Percentiles rank a stretch among this genome's conserved stretches.
phyloP scores from a whole-genome alignment of 1,140 invertebrate species.

The Kradibia gibbosae region DNA sequence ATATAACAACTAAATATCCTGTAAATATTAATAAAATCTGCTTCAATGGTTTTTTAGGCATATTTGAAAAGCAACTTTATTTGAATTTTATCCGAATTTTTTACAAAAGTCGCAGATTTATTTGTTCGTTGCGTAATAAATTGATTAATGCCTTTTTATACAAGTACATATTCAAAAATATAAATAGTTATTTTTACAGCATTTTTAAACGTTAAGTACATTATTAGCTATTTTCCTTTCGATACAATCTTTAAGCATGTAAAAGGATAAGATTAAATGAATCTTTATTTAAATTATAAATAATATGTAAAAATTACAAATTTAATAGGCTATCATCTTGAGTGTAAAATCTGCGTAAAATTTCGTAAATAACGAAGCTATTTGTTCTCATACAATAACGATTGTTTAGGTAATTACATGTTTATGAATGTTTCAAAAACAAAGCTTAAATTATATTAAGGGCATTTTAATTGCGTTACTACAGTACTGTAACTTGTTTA shows the following conservation, averaged over 20 bases:
- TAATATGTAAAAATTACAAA: conserved; percentile 1
- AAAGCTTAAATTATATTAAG: background rate
- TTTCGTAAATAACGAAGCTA: background rate
- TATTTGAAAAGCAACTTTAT: conserved; percentile 21
- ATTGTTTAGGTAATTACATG: background rate
- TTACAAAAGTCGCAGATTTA: background rate
- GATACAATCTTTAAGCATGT: background rate
- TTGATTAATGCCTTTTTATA: background rate
- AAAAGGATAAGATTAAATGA: background rate
- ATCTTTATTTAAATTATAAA: conserved; percentile 2
- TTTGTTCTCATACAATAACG: background rate
- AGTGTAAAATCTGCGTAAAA: background rate
- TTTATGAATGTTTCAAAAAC: background rate
- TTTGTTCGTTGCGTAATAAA: background rate
- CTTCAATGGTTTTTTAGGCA: conserved; percentile 18
- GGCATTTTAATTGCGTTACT: background rate
- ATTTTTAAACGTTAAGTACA: conserved; percentile 8
- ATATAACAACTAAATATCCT: background rate
- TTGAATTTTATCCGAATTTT: too few species aligned
- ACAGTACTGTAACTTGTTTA: background rate
- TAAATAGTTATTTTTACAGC: conserved; percentile 17
- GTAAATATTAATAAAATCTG: conserved; percentile 15
- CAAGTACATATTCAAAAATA: background rate
- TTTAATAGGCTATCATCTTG: background rate
- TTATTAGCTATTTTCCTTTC: background rate